Percentiles rank a stretch among this genome's conserved stretches.
Evolutionary conservation across 2,888 invertebrate species (phyloP).

Genomic region (Congeria kusceri): DNA sequence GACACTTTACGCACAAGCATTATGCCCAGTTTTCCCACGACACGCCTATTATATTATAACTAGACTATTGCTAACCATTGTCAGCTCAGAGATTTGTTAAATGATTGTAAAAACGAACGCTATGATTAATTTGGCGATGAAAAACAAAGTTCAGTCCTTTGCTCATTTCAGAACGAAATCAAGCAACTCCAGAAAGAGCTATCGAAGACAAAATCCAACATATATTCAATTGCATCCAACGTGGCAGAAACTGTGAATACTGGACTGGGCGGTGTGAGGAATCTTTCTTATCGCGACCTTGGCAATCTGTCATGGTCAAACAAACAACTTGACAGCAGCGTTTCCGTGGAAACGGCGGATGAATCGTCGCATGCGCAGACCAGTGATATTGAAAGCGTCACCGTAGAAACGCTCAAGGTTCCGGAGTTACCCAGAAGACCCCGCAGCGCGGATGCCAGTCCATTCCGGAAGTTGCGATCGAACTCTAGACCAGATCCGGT

Average conservation of each 20-base stretch:
- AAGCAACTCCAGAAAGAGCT: conserved; percentile 65
- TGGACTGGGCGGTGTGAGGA: conserved; percentile 39
- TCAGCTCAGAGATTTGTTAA: too few relatives aligned
- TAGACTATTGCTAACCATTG: too few relatives aligned
- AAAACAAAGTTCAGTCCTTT: neutral
- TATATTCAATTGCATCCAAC: conserved; percentile 48
- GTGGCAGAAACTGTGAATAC: conserved; percentile 46
- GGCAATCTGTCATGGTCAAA: neutral
- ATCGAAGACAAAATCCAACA: conserved; percentile 57
- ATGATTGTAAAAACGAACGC: too few relatives aligned
- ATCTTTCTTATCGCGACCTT: conserved; percentile 17
- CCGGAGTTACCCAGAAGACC: neutral
- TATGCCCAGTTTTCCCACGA: too few relatives aligned
- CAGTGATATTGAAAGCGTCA: conserved; percentile 11
- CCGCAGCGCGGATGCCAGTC: conserved; percentile 36
- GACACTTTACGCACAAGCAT: too few relatives aligned
- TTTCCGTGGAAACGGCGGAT: too few relatives aligned
- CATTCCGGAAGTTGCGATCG: conserved; percentile 42
- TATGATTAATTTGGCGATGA: too few relatives aligned
- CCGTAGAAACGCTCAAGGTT: conserved; percentile 11
- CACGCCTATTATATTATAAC: too few relatives aligned
- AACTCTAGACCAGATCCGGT: conserved; percentile 30
- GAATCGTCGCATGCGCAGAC: too few relatives aligned
- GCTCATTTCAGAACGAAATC: conserved; percentile 62
- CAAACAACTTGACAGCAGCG: too few relatives aligned